Base-by-base conservation (phyloP, 1,140 invertebrate species). In the Gonatopus flavifemur region DNA sequence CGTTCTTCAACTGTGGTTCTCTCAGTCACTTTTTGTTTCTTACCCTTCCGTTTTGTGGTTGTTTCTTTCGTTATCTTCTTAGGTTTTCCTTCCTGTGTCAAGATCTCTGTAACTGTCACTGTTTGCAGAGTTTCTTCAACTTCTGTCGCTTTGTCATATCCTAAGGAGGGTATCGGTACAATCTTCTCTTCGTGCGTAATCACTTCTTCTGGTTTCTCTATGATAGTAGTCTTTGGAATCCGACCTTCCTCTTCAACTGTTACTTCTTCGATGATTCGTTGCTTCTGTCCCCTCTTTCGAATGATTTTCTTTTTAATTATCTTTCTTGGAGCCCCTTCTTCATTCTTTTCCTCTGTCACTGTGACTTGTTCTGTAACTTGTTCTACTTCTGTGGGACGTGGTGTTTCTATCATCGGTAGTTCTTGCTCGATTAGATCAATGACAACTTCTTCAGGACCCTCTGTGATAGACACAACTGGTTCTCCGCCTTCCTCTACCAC, bases 21-120 rank as follows among this genome's bases (percentile, higher is more conserved):
- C 66, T 81, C 76, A 4, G 76, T 80, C 1, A 74, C 67, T 58
- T 80, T 71, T 59, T 62, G 66, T 20, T 60, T 58, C 1, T 55
- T 47, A 16, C 61, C 67, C 13, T 62, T 73, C 25, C 64, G 62
- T 44, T 64, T 73, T 5, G 70, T 55, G 6, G 64, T 56, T 18
- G 66, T 66, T 50, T 72, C 74, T 33, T 58, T 69, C 1, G 62
- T 55, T 1, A 36, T 30, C 10, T 57, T 62, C 10, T 61, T 53
- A 0, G 59, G 55, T 10, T 54, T 57, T 0, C 56, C 56, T 18
- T 57, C 52, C 31, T 55, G 41, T 0, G 57, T 59, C 49, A 76
- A 66, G 2, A 56, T 48, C 22, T 44, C 13, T 2, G 47, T 50
- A 0, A 57, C 48, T 0, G 57, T 57, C 0, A 57, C 48, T 5